Conservation (phyloP, 2,888 invertebrate genomes). For the Eurois occulta region DNA sequence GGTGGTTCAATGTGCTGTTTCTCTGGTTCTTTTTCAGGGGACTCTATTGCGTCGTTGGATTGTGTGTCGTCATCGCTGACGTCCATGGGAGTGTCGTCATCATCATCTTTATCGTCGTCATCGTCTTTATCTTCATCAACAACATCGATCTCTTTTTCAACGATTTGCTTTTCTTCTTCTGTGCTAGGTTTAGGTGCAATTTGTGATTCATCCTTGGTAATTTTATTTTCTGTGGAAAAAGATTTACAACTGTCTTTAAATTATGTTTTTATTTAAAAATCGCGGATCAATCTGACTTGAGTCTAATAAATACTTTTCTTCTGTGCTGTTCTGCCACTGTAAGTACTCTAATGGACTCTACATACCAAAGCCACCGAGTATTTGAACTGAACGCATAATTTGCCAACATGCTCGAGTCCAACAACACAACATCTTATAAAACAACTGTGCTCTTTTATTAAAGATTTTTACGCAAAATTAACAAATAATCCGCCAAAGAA, state of each 20-base stretch:
- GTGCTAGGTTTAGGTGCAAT: slow-evolving; percentile 54
- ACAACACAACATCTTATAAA: background rate
- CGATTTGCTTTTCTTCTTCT: slow-evolving; percentile 56
- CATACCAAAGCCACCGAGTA: background rate
- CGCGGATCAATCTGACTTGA: background rate
- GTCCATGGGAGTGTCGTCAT: slow-evolving; percentile 71
- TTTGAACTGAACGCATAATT: background rate
- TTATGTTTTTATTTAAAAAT: background rate
- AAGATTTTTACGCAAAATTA: background rate
- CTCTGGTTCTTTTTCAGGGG: slow-evolving; percentile 70
- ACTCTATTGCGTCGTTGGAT: slow-evolving; percentile 70
- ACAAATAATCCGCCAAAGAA: slow-evolving; percentile 5
- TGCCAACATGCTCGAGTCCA: background rate
- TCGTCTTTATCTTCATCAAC: slow-evolving; percentile 61
- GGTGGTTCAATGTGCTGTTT: slow-evolving; percentile 46
- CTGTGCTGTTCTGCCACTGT: background rate
- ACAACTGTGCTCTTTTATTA: background rate
- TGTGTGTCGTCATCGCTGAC: slow-evolving; percentile 70
- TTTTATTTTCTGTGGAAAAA: slow-evolving; percentile 72
- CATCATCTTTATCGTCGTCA: slow-evolving; percentile 56
- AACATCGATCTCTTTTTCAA: slow-evolving; percentile 54
- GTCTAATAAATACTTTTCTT: too few relatives aligned
- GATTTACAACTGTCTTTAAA: background rate
- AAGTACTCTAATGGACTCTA: background rate
- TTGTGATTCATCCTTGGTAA: slow-evolving; percentile 61